These are phyloP conservation scores for Drosophila nikananu DNA, from an alignment of 1,140 invertebrate species.

Conservation along the genomic window DNA sequence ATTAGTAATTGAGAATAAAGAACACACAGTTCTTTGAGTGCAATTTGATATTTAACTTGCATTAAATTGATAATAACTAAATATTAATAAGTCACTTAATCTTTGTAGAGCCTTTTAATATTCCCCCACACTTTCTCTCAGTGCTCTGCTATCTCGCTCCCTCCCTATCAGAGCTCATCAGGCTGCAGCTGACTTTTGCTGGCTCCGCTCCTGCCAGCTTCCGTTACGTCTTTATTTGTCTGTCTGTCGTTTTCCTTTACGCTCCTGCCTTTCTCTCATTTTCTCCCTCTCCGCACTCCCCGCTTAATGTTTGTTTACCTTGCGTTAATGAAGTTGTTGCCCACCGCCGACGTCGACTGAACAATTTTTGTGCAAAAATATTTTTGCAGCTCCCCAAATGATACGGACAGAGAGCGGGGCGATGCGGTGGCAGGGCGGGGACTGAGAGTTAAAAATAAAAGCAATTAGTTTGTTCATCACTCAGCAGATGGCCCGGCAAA, in stretches of 20 bases:
- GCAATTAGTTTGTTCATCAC: constrained; percentile 85
- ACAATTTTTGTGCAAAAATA: constrained; percentile 73
- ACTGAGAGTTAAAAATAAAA: constrained; percentile 71
- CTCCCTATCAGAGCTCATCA: constrained; percentile 62
- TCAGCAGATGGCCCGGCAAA: constrained; percentile 80
- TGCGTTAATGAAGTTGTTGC: constrained; percentile 84
- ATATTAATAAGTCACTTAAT: no score
- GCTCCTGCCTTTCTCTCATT: constrained; percentile 14
- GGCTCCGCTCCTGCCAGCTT: constrained; percentile 58
- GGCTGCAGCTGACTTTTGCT: constrained; percentile 67
- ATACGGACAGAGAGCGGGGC: constrained; percentile 13
- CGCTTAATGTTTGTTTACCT: constrained; percentile 84
- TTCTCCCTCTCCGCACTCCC: constrained; percentile 4
- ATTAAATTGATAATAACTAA: neutral
- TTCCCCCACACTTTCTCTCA: neutral
- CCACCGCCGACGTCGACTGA: constrained; percentile 40
- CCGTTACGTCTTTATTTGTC: constrained; percentile 83
- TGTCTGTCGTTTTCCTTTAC: constrained; percentile 51
- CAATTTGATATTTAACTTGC: neutral
- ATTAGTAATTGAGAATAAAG: neutral
- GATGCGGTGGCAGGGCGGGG: neutral
- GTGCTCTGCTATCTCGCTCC: constrained; percentile 19
- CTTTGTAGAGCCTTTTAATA: no score
- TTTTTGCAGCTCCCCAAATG: constrained; percentile 63
- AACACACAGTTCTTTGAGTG: neutral